Evolutionary conservation across 1,140 invertebrate species (phyloP).

Genomic region (Zeugodacus cucurbitae): DNA sequence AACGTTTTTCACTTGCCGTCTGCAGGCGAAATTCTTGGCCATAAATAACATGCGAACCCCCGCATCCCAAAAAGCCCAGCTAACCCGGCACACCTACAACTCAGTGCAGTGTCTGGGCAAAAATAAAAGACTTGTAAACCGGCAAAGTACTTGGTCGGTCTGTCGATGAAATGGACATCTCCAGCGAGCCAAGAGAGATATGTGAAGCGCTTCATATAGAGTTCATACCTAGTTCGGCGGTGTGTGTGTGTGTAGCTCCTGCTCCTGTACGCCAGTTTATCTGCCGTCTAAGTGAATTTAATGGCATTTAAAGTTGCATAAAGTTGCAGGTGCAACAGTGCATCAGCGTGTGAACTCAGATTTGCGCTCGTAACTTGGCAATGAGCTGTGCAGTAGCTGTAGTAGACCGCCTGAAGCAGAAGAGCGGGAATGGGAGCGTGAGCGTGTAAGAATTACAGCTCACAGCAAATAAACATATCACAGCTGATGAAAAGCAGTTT

Average conservation of each 20-base stretch:
- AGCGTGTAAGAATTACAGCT: neutral
- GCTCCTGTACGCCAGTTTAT: slow-evolving; percentile 12
- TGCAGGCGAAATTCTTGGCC: slow-evolving; percentile 9
- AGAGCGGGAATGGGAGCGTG: neutral
- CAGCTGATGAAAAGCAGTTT: slow-evolving; percentile 20
- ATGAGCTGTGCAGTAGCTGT: neutral
- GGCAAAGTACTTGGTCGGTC: neutral
- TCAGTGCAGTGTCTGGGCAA: neutral
- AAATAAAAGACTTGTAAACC: slow-evolving; percentile 31
- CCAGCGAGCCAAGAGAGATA: neutral
- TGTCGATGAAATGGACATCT: slow-evolving; percentile 32
- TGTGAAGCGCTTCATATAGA: neutral
- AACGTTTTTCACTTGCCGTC: slow-evolving; percentile 20
- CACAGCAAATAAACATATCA: slow-evolving; percentile 26
- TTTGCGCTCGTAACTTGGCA: neutral
- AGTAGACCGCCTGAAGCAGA: neutral
- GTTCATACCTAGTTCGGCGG: neutral
- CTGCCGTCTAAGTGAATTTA: slow-evolving; percentile 36
- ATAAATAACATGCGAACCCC: neutral
- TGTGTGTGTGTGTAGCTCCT: neutral
- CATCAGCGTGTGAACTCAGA: slow-evolving; percentile 31
- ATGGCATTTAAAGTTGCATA: slow-evolving; percentile 36
- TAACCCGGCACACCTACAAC: neutral
- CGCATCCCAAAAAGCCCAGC: neutral
- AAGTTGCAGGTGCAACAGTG: slow-evolving; percentile 29